Conservation (phyloP, 2,113 vertebrate genomes). For the Colistium nudipinnis region DNA sequence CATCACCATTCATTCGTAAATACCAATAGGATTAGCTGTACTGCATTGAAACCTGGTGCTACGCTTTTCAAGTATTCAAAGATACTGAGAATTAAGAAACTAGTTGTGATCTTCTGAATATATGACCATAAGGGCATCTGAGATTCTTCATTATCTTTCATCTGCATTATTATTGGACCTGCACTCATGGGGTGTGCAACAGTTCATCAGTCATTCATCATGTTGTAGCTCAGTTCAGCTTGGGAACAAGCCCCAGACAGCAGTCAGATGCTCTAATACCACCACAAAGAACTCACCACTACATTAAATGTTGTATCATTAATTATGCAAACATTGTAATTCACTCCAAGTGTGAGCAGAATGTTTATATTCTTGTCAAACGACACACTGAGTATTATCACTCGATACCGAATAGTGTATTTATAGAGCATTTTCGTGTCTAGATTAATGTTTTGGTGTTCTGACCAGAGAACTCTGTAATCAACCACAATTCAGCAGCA, state of each 20-base stretch:
- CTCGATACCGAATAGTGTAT: not conserved
- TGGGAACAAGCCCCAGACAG: conserved; percentile 1
- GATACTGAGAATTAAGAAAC: not conserved
- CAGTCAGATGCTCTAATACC: not conserved
- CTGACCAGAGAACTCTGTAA: not conserved
- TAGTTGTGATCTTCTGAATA: not conserved
- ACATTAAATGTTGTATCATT: not conserved
- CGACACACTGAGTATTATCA: not conserved
- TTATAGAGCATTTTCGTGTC: not conserved
- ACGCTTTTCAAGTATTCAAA: not conserved
- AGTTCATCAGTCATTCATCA: conserved; percentile 6
- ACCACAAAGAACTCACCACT: not conserved
- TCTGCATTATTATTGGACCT: conserved; percentile 19
- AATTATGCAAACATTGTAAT: not conserved
- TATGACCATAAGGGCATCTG: not conserved
- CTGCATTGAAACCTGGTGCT: too few relatives aligned
- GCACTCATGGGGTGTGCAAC: conserved; percentile 8
- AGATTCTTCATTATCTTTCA: too few relatives aligned
- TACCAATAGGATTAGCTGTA: too few relatives aligned
- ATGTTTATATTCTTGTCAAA: not conserved
- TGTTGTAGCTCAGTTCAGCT: conserved; percentile 1
- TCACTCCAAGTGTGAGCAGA: not conserved
- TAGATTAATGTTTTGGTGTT: conserved; percentile 13
- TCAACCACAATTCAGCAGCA: not conserved
- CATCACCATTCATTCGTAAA: too few relatives aligned